Conservation (phyloP, 2,888 invertebrate genomes). For the Craniophora ligustri region DNA sequence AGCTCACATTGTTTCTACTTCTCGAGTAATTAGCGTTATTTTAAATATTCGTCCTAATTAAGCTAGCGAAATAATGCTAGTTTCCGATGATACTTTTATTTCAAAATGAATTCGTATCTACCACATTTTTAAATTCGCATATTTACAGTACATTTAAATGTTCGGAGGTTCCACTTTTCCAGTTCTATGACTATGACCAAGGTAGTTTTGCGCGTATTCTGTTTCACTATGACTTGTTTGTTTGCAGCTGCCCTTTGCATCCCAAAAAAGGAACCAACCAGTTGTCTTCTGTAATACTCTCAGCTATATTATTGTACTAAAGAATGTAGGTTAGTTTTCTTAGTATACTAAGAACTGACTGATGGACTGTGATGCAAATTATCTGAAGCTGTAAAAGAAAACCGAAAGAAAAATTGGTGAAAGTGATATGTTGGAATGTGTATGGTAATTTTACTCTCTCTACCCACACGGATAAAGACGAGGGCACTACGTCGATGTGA, state of each 20-base stretch:
- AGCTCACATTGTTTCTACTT: constrained; percentile 46
- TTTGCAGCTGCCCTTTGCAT: constrained; percentile 8
- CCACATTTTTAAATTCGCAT: no score
- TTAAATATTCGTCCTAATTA: constrained; percentile 28
- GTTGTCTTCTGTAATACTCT: no score
- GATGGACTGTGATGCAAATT: neutral
- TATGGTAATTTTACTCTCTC: constrained; percentile 12
- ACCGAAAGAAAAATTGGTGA: constrained; percentile 26
- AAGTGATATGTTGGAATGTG: constrained; percentile 12
- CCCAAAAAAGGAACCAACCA: no score
- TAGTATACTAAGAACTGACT: no score
- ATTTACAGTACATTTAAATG: no score
- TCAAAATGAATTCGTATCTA: no score
- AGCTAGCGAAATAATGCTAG: constrained; percentile 16
- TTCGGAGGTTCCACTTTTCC: neutral
- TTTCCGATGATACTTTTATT: no score
- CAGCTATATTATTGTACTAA: no score
- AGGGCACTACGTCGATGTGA: neutral
- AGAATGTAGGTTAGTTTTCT: neutral
- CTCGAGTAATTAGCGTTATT: constrained; percentile 35
- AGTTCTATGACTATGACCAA: neutral
- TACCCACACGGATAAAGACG: constrained; percentile 3
- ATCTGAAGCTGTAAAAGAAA: constrained; percentile 8
- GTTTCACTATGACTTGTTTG: no score
- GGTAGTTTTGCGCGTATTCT: no score